phyloP scores from a whole-genome alignment of 2,113 vertebrate species.

The Dasyurus viverrinus region DNA sequence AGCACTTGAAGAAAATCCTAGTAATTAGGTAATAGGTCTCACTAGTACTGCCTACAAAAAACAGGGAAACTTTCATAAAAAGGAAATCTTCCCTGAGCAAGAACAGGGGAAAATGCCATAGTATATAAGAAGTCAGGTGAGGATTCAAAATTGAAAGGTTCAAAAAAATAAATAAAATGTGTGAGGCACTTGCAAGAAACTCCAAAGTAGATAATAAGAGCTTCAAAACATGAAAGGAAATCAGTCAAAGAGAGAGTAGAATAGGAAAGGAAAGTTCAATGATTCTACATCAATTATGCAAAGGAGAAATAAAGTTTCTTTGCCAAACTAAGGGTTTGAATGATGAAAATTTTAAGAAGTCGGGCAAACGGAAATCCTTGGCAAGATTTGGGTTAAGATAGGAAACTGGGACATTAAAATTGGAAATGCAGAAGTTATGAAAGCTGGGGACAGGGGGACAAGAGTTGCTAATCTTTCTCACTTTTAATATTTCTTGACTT shows the following conservation, averaged over 20 bases:
- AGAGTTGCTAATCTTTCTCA: neutral
- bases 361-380: neutral
- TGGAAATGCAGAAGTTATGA: neutral
- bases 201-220: neutral
- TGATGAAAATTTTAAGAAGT: neutral
- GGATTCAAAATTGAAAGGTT: neutral
- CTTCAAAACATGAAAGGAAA: neutral
- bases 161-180: neutral
- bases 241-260: neutral
- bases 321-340: neutral
- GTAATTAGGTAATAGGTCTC: neutral
- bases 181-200: neutral
- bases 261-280: neutral
- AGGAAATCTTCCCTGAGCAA: neutral
- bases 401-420: neutral
- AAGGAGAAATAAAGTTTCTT: neutral
- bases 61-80: neutral
- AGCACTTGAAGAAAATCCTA: neutral
- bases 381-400: neutral
- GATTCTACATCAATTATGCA: neutral
- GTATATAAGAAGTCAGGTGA: neutral
- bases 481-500: neutral
- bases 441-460: neutral
- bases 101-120: neutral
- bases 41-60: neutral